A percentile compares a stretch with the other conserved stretches of the same genome.
Conservation (phyloP, 37 sponge, comb jelly and placozoan genomes). For the Mnemiopsis leidyi region DNA sequence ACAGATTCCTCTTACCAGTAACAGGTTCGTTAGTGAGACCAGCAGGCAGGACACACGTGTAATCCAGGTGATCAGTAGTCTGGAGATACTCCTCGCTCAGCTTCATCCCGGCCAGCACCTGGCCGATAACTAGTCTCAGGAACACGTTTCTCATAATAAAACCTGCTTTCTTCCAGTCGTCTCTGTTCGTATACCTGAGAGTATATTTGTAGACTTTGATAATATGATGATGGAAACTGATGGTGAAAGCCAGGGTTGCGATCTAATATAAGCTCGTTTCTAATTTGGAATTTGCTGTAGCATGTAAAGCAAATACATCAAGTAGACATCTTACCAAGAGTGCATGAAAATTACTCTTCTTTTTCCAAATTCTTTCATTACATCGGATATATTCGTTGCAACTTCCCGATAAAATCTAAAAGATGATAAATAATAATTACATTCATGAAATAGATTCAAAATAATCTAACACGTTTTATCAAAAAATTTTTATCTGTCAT, state of each 20-base stretch:
- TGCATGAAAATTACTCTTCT: slow-evolving; percentile 61
- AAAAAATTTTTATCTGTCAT: not conserved
- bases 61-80: slow-evolving; percentile 49
- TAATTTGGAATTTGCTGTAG: no score
- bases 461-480: not conserved
- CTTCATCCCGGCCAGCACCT: slow-evolving; percentile 39
- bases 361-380: slow-evolving; percentile 40
- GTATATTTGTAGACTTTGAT: no score
- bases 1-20: slow-evolving; percentile 24
- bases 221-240: no score
- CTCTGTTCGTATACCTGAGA: slow-evolving; percentile 50
- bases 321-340: slow-evolving; percentile 53
- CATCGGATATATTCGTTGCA: not conserved
- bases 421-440: not conserved
- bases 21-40: slow-evolving; percentile 49
- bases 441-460: no score
- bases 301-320: no score
- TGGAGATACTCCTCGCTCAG: slow-evolving; percentile 1
- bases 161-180: not conserved
- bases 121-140: slow-evolving; percentile 22
- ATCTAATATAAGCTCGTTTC: no score
- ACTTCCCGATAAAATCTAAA: slow-evolving; percentile 16
- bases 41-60: slow-evolving; percentile 44
- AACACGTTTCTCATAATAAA: slow-evolving; percentile 1
- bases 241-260: no score